These are phyloP conservation scores for Pectinophora gossypiella DNA, from an alignment of 1,140 invertebrate species.

Conservation along the genomic window DNA sequence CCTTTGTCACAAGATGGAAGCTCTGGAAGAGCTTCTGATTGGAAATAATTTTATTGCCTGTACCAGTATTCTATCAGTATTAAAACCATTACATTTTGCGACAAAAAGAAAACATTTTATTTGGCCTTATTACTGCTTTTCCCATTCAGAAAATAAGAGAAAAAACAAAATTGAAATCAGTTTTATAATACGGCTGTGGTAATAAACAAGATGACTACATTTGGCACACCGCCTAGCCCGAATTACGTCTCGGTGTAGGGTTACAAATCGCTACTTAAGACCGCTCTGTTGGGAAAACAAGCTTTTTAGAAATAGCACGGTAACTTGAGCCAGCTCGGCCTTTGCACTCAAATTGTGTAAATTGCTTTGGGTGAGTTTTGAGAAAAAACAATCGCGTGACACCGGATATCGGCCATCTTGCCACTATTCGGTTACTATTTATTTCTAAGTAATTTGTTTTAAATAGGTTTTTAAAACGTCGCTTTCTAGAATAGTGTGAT, in stretches of 20 bases:
- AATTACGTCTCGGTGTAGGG: conserved; percentile 45
- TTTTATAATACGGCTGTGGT: neutral
- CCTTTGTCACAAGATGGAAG: too few relatives aligned
- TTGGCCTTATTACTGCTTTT: too few relatives aligned
- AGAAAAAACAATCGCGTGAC: conserved; percentile 49
- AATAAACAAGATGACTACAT: conserved; percentile 17
- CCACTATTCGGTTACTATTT: too few relatives aligned
- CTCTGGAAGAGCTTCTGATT: too few relatives aligned
- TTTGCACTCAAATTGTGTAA: conserved; percentile 59
- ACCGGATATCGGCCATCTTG: conserved; percentile 21
- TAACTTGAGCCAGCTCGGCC: conserved; percentile 47
- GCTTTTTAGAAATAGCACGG: conserved; percentile 68
- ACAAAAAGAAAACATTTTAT: too few relatives aligned
- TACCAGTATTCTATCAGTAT: too few relatives aligned
- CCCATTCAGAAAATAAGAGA: too few relatives aligned
- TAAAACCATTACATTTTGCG: too few relatives aligned
- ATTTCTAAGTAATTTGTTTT: neutral
- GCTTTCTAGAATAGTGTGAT: neutral
- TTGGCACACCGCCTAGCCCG: conserved; percentile 56
- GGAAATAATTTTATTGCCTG: too few relatives aligned
- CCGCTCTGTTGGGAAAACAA: conserved; percentile 64
- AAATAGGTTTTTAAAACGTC: neutral
- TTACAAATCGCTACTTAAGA: conserved; percentile 64
- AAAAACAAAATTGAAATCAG: neutral
- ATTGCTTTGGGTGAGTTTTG: conserved; percentile 60